A percentile compares a stretch with the other conserved stretches of the same genome.
Evolutionary conservation across 2,797 vertebrate genomes (phyloP).

Genomic region (Podargus strigoides): DNA sequence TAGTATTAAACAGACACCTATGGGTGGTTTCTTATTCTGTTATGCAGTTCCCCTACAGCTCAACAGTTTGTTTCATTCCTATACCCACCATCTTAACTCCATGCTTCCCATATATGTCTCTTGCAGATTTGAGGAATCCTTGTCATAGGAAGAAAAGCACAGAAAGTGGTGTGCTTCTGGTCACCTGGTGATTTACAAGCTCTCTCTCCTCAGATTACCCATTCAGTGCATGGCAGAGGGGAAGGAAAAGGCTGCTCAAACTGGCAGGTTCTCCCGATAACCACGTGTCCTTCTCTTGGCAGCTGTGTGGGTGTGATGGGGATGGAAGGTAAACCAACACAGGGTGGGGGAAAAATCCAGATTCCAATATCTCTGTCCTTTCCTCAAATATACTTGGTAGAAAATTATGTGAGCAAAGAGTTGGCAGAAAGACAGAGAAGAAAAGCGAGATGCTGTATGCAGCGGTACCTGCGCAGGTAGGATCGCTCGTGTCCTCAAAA

Average conservation of each 20-base stretch:
- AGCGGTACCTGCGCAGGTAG: rapidly evolving
- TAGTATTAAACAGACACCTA: neutral
- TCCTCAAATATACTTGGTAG: neutral
- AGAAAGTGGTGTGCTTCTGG: neutral
- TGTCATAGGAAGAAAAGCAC: neutral
- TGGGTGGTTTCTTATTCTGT: neutral
- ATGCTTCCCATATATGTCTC: neutral
- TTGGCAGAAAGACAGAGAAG: neutral
- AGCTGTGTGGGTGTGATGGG: neutral
- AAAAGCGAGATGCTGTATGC: rapidly evolving
- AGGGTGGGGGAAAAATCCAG: neutral
- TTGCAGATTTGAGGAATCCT: neutral
- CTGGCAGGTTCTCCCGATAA: neutral
- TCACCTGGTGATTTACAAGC: neutral
- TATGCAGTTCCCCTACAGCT: neutral
- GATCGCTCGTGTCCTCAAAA: rapidly evolving
- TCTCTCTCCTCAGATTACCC: neutral
- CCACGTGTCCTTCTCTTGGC: neutral
- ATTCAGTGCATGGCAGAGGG: neutral
- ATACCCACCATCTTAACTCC: neutral
- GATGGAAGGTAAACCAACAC: neutral
- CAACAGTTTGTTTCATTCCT: neutral
- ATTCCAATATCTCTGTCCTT: neutral
- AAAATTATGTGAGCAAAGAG: neutral
- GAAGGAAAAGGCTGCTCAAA: neutral